Base-by-base conservation (phyloP, 35 echinoderm and acorn worm species). In the Anneissia japonica region DNA sequence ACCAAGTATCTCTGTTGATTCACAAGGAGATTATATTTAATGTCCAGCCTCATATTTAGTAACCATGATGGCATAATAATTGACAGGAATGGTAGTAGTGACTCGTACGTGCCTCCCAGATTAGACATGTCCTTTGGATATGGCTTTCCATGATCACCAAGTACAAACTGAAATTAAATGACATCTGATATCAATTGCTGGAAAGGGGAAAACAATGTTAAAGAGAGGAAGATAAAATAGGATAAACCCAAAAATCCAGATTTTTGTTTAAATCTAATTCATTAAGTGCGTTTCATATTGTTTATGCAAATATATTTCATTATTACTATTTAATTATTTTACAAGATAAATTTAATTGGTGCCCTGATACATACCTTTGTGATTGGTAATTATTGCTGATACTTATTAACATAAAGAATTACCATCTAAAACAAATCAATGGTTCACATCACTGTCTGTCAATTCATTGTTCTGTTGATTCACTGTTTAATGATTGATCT, bases 1-100 rank as follows among this genome's bases (percentile, higher is more conserved):
- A 99, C 96, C 82, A 94, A 55, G 73, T 94, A 99, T 92, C 92
- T 86, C 55, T 99, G 92, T 80, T 99, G 96, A 38, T 94, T 99
- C 26, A 75, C 86, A 36, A 92, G 82, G 0, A 99, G 72, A 46
- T 91, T 94, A 34, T 83, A 86, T 32, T 86, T 45, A 39, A 99
- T 88, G 23, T 79, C 82, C 23, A 89, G 96, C 30, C 72, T 46
- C 56, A 91, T 77, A 74, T 86, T n/a, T 4, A 99, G 46, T 34
- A 99, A 36, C 92, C 92, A 94, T 29, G 96, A 89, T 56, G 96
- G 96, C 86, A 93, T 87, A 32, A 92, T 7, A 36, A 99, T 76
- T n/a, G 96, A 97, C 32, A 99, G 73, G 55, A 99, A 99, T n/a
- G 96, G 96, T 23, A 94, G 75, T 12, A 94, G 45, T 35, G 96